phyloP scores from a whole-genome alignment of 2,797 vertebrate species.

The Epinephelus malabaricus region DNA sequence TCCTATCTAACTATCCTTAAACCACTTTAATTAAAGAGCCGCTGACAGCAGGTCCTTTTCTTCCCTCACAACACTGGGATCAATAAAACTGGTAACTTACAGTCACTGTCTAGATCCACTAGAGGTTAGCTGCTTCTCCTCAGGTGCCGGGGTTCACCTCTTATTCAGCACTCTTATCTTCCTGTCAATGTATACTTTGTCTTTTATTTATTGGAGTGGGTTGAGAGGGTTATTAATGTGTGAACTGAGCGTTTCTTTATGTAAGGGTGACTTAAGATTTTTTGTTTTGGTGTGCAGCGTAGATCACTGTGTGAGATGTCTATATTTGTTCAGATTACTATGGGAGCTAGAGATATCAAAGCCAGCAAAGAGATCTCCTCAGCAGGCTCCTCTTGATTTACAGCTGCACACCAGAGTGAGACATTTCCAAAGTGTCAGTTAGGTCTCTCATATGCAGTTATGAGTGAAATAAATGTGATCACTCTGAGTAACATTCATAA shows the following conservation, averaged over 20 bases:
- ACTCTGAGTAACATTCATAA: constrained; percentile 22
- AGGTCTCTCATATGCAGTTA: constrained; percentile 65
- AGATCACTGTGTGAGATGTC: constrained; percentile 29
- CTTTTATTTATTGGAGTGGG: constrained; percentile 69
- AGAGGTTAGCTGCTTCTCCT: constrained; percentile 53
- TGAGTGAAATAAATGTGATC: constrained; percentile 73
- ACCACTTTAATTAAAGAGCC: constrained; percentile 14
- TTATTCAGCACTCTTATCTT: constrained; percentile 22
- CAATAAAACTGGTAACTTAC: background rate
- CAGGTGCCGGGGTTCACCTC: constrained; percentile 36
- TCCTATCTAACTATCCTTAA: constrained; percentile 3
- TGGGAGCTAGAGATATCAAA: background rate
- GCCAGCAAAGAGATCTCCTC: background rate
- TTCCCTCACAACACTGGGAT: constrained; percentile 34
- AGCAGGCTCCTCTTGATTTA: constrained; percentile 9
- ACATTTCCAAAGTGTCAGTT: constrained; percentile 17
- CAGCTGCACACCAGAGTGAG: constrained; percentile 20
- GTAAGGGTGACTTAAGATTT: background rate
- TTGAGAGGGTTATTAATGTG: constrained; percentile 16
- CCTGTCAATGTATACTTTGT: constrained; percentile 43
- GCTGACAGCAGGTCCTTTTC: constrained; percentile 2
- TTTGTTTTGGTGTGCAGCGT: constrained; percentile 23
- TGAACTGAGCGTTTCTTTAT: constrained; percentile 26
- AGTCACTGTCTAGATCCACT: constrained; percentile 37
- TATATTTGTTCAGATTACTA: constrained; percentile 22